phyloP scores from a whole-genome alignment of 1,140 invertebrate species.

The Coenobita brevimanus region DNA sequence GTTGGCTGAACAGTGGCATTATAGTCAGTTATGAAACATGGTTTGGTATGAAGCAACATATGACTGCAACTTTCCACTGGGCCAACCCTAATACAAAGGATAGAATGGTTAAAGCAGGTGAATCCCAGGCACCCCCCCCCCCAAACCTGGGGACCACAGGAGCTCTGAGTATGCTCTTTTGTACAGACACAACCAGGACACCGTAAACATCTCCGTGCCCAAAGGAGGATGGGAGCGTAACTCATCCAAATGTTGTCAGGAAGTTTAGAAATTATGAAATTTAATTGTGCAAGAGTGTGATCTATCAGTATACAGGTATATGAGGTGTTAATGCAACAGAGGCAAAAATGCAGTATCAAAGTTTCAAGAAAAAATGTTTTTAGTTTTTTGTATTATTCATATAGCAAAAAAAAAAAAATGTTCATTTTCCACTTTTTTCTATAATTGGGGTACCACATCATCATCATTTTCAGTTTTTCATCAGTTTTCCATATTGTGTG shows the following conservation, averaged over 20 bases:
- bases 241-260: constrained; percentile 85
- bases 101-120: constrained; percentile 84
- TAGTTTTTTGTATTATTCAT: too few species aligned
- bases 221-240: constrained; percentile 82
- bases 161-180: constrained; percentile 87
- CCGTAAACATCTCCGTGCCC: constrained; percentile 71
- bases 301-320: too few species aligned
- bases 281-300: constrained; percentile 75
- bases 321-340: too few species aligned
- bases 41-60: constrained; percentile 86
- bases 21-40: constrained; percentile 92
- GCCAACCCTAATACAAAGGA: constrained; percentile 91
- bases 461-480: too few species aligned
- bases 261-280: constrained; percentile 97
- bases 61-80: constrained; percentile 89
- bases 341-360: too few species aligned
- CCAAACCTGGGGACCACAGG: constrained; percentile 74
- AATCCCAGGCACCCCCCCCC: constrained; percentile 25
- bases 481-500: too few species aligned
- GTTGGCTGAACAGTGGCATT: constrained; percentile 92
- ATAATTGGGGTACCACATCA: too few species aligned
- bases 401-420: too few species aligned
- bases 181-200: constrained; percentile 77
- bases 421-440: too few species aligned
- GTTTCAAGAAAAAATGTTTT: too few species aligned